A percentile compares a stretch with the other conserved stretches of the same genome.
Conservation (phyloP, 2,888 invertebrate genomes). For the Girardia tigrina region DNA sequence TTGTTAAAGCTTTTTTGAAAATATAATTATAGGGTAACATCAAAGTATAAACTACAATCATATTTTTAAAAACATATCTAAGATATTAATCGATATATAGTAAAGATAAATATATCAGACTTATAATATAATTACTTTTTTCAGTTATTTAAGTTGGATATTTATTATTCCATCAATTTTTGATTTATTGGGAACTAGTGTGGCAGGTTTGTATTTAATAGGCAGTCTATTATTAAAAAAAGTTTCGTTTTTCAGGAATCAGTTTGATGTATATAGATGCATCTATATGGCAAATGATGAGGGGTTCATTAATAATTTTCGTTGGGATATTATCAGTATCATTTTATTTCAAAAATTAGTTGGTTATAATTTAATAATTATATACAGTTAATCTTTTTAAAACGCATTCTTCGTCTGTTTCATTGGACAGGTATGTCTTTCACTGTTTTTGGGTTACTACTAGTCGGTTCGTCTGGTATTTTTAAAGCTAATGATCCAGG, state of each 20-base stretch:
- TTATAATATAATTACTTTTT: too few relatives aligned
- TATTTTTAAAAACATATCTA: too few relatives aligned
- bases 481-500: slow-evolving; percentile 40
- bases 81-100: too few relatives aligned
- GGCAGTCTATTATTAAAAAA: neutral
- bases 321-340: slow-evolving; percentile 45
- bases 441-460: slow-evolving; percentile 42
- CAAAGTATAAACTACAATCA: too few relatives aligned
- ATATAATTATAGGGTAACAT: too few relatives aligned
- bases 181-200: slow-evolving; percentile 43
- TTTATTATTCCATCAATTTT: slow-evolving; percentile 42
- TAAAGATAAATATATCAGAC: too few relatives aligned
- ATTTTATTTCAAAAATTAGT: too few relatives aligned
- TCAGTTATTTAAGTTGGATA: slow-evolving; percentile 40
- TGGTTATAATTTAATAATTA: too few relatives aligned
- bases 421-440: slow-evolving; percentile 44
- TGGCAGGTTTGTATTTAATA: slow-evolving; percentile 41
- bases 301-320: slow-evolving; percentile 46
- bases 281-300: slow-evolving; percentile 46
- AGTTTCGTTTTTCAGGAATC: too few relatives aligned
- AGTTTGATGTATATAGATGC: slow-evolving; percentile 45
- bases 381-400: slow-evolving; percentile 44
- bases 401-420: slow-evolving; percentile 40
- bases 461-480: slow-evolving; percentile 45
- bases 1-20: too few relatives aligned